Base-by-base conservation (phyloP, 2,888 invertebrate genomes). In the Globia sparganii region DNA sequence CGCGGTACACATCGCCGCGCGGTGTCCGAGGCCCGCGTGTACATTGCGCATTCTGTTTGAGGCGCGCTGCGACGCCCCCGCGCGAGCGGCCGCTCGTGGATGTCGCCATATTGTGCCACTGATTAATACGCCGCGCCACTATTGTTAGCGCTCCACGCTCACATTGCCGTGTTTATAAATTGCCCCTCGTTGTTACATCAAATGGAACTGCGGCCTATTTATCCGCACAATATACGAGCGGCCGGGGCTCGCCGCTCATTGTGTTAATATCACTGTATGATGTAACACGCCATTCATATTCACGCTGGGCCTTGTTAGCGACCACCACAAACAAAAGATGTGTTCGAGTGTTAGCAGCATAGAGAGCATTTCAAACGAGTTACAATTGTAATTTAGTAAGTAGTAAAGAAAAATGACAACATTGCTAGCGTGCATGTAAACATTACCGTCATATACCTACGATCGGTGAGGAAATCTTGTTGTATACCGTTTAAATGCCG, bases 181-280 rank as follows among this genome's bases (percentile, higher is more conserved):
- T 77, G 84, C 82, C 65, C 68, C 82, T 76, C 80, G 74, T 75
- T 82, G 87, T 86, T 84, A 69, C 72, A 77, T 84, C 82, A 77
- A 80, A 86, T 78, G 70, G 65, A 74, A 79, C 81, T 87, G 86
- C 70, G 77, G 62, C 65, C 84, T 77, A 79, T 86, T 81, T 81
- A 77, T 72, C 65, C 71, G 40, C 77, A 84, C 77, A 88, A 84
- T 80, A 65, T 49, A 72, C 66, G 74, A 61, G 67, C 59, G 59
- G 73, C 69, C 37, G 62, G 67, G 43, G 34, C 43, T 37, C 34
- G 21, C 43, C 58, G n/a, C 67, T 59, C 68, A 84, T 66, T 73
- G 81, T 72, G 81, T 46, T 84, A n/a, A 65, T 72, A 72, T 49
- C 46, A 28, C 71, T 46, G 46, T 40, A 46, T 79, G 37, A 66